These are phyloP conservation scores for Porites evermanni DNA, from an alignment of 92 coral and sea anemone species.

Conservation along the genomic window DNA sequence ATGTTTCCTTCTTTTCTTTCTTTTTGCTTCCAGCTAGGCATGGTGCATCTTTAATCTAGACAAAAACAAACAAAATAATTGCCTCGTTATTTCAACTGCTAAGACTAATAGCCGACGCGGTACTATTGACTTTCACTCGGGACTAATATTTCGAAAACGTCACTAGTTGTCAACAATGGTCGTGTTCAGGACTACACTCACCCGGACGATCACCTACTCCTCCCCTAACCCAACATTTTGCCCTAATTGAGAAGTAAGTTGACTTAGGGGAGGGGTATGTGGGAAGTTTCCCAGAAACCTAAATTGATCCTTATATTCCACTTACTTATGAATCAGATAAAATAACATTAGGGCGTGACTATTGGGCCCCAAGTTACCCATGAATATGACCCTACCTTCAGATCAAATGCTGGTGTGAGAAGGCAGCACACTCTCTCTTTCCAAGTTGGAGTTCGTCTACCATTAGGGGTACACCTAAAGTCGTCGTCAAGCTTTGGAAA, in stretches of 20 bases:
- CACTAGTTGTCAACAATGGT: too few relatives aligned
- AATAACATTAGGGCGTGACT: neutral
- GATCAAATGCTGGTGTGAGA: neutral
- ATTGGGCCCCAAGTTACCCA: neutral
- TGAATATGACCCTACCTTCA: neutral
- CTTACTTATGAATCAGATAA: neutral
- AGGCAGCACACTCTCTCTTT: neutral
- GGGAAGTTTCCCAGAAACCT: too few relatives aligned
- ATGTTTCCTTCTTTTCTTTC: neutral
- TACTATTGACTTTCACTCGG: neutral
- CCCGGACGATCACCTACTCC: too few relatives aligned
- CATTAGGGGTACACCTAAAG: neutral
- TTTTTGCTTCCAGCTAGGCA: neutral
- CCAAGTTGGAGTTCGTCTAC: neutral
- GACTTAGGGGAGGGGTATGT: too few relatives aligned
- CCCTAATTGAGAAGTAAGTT: too few relatives aligned
- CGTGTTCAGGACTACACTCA: too few relatives aligned
- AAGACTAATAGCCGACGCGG: neutral
- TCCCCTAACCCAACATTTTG: too few relatives aligned
- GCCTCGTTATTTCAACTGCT: neutral
- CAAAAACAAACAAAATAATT: neutral
- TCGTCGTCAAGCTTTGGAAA: conserved; percentile 1
- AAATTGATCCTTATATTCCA: neutral
- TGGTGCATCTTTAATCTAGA: neutral
- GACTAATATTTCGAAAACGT: neutral